A percentile compares a stretch with the other conserved stretches of the same genome.
Evolutionary conservation across 2,888 invertebrate genomes (phyloP).

Genomic region (Gibbula magus): DNA sequence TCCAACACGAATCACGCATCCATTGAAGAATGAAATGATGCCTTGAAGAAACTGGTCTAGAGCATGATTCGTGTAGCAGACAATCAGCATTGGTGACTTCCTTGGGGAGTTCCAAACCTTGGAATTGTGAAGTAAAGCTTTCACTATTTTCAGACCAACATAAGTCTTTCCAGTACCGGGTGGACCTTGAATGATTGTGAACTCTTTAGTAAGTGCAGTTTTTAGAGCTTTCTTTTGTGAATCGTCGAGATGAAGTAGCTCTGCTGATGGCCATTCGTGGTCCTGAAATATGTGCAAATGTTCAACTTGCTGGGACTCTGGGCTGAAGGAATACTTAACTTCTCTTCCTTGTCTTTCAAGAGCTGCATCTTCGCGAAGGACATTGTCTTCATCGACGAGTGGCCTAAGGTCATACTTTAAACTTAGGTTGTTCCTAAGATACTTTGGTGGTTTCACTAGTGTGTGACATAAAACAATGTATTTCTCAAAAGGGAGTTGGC

Average conservation of each 20-base stretch:
- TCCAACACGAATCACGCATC: slow-evolving; percentile 67
- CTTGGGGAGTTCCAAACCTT: slow-evolving; percentile 61
- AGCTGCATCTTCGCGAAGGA: background rate
- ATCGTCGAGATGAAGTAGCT: slow-evolving; percentile 58
- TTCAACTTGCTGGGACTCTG: background rate
- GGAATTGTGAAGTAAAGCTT: slow-evolving; percentile 79
- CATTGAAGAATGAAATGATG: slow-evolving; percentile 50
- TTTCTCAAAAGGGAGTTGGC: slow-evolving; percentile 50
- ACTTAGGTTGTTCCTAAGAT: slow-evolving; percentile 35
- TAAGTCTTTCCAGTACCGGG: slow-evolving; percentile 92
- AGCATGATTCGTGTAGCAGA: slow-evolving; percentile 74
- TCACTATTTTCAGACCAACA: slow-evolving; percentile 84
- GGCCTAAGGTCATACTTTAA: slow-evolving; percentile 38
- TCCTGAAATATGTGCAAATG: slow-evolving; percentile 6
- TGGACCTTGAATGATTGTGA: slow-evolving; percentile 79
- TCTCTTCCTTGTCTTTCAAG: background rate
- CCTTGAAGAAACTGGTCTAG: slow-evolving; percentile 73
- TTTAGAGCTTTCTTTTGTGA: slow-evolving; percentile 66
- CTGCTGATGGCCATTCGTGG: slow-evolving; percentile 63
- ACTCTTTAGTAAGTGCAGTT: slow-evolving; percentile 65
- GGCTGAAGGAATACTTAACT: slow-evolving; percentile 15
- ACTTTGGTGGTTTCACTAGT: slow-evolving; percentile 46
- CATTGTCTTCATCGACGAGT: slow-evolving; percentile 29
- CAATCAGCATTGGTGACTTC: slow-evolving; percentile 64
- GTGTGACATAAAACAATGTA: slow-evolving; percentile 49